Percentiles rank a stretch among this genome's conserved stretches.
These are phyloP conservation scores for Bombus waltoni DNA, from an alignment of 1,140 invertebrate genomes.

Conservation along the genomic window DNA sequence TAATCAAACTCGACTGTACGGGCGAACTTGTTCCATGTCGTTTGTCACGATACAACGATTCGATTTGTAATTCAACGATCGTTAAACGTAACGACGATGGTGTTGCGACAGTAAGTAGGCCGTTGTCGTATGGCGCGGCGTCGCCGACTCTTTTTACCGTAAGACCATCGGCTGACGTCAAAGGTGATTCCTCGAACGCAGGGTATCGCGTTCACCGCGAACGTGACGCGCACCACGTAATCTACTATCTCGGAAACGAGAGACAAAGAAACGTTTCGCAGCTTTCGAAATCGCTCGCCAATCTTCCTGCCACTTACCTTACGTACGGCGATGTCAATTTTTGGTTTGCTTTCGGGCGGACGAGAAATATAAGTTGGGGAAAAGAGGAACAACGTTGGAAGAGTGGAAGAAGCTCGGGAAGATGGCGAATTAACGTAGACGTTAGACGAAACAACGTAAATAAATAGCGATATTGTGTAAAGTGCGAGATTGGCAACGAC, in stretches of 20 bases:
- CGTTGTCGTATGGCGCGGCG: conserved; percentile 8
- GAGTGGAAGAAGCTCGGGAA: too few species aligned
- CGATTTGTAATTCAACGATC: conserved; percentile 36
- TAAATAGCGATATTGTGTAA: too few species aligned
- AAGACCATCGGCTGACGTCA: conserved; percentile 44
- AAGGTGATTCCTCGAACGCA: conserved; percentile 16
- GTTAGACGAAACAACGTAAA: too few species aligned
- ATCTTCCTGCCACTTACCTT: too few species aligned
- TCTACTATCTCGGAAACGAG: not conserved
- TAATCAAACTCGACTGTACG: not conserved
- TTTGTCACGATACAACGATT: conserved; percentile 16
- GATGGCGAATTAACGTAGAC: too few species aligned
- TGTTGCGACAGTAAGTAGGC: conserved; percentile 56
- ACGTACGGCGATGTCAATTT: too few species aligned
- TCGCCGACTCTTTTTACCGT: conserved; percentile 42
- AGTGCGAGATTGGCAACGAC: too few species aligned
- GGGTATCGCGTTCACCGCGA: not conserved
- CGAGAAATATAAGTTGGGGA: rapidly evolving
- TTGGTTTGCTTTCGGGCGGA: too few species aligned
- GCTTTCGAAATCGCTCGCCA: too few species aligned
- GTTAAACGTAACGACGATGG: conserved; percentile 15
- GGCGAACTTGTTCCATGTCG: not conserved
- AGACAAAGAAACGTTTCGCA: too few species aligned
- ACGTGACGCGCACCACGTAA: conserved; percentile 52
- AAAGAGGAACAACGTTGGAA: too few species aligned